These are phyloP conservation scores for Rafetus swinhoei DNA, from an alignment of 2,113 vertebrate genomes.

Conservation along the genomic window DNA sequence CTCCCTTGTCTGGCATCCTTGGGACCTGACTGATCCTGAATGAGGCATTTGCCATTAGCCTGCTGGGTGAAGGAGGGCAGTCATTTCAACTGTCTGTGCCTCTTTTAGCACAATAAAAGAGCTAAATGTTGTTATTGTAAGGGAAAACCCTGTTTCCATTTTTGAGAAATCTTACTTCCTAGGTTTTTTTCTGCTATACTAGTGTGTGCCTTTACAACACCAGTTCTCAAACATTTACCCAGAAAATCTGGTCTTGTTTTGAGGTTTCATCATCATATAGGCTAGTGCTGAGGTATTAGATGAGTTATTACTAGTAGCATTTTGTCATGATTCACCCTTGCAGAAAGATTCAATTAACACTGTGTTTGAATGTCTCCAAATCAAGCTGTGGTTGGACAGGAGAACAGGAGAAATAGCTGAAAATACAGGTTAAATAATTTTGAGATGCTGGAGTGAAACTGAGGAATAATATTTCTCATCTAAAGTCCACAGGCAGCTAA, in stretches of 20 bases:
- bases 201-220: neutral
- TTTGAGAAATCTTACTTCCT: neutral
- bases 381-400: neutral
- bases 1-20: no score
- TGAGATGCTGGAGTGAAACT: neutral
- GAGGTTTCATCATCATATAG: neutral
- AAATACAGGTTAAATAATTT: neutral
- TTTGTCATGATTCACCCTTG: accelerated
- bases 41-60: neutral
- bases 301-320: neutral
- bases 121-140: neutral
- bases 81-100: neutral
- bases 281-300: neutral
- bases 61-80: neutral
- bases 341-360: neutral
- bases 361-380: neutral
- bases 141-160: accelerated
- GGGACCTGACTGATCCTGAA: no score
- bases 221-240: accelerated
- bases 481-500: neutral
- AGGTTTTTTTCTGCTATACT: neutral
- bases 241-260: neutral
- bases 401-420: neutral
- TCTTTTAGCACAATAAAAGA: neutral
- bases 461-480: neutral